phyloP scores from a whole-genome alignment of 53 echinoderm and acorn worm species.

The Henricia sp. region DNA sequence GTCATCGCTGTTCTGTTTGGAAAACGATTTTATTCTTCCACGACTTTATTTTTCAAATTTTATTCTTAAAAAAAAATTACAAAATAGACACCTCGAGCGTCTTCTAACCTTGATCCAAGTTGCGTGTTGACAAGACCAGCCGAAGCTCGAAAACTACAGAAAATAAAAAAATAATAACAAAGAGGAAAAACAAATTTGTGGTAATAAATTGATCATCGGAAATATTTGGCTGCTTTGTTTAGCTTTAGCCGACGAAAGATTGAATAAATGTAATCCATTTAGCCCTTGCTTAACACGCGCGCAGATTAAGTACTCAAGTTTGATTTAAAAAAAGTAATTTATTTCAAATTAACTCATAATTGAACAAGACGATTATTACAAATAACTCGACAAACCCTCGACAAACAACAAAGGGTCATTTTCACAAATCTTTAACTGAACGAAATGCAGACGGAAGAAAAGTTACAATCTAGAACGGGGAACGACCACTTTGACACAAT shows the following conservation, averaged over 20 bases:
- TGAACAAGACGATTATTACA: no score
- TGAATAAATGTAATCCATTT: not conserved
- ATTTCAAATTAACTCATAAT: not conserved
- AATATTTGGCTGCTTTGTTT: constrained; percentile 14
- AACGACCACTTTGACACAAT: no score
- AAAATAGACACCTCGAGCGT: not conserved
- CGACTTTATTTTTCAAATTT: constrained; percentile 24
- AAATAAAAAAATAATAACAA: constrained; percentile 8
- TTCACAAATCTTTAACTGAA: no score
- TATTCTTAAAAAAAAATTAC: constrained; percentile 1
- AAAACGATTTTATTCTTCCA: not conserved
- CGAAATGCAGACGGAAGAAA: no score
- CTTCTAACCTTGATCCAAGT: constrained; percentile 36
- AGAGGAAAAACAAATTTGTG: constrained; percentile 23
- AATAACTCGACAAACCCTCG: no score
- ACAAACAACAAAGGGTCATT: no score
- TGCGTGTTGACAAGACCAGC: constrained; percentile 54
- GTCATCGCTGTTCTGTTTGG: not conserved
- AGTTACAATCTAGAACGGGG: no score
- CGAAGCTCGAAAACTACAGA: constrained; percentile 47
- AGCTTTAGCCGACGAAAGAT: not conserved
- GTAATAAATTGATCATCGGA: constrained; percentile 51
- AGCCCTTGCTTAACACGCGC: not conserved
- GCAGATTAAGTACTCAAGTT: constrained; percentile 44
- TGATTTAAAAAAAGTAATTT: not conserved